Evolutionary conservation across 1,140 invertebrate genomes (phyloP), one percentile per base, ranked within the genome.

Genomic region (Drosophila kikkawai): DNA sequence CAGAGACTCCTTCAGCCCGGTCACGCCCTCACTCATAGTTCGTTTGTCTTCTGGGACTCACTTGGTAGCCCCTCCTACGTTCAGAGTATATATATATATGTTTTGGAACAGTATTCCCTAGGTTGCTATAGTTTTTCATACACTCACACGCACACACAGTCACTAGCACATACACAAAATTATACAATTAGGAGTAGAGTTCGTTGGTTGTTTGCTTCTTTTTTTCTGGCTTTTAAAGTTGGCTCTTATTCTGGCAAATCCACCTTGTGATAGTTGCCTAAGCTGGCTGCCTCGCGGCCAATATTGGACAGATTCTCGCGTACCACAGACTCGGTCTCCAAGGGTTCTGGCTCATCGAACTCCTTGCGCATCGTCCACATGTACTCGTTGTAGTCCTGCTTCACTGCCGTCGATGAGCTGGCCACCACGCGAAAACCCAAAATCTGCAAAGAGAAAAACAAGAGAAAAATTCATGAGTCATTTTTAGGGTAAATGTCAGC

Each of bases 281-380:
- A 90, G 67, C 91, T 91, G 47, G 87, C 92, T 60, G 90, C 91
- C 87, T 95, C 94, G 66, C 94, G 94, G 56, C 94, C 94, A 68
- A 95, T 94, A 79, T 95, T 95, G 48, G 94, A 94, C 41, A 94
- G 93, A 80, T 95, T 95, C 65, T 95, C 94, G 79, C 94, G 93
- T 57, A 95, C 94, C 55, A 95, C 94, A 76, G 94, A 93, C 71
- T 94, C 94, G 17, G 95, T 93, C 64, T 95, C 94, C 41, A 94
- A 93, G 29, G 95, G 95, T 92, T 97, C 97, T 47, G 96, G 96
- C 88, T 97, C 97, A 57, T 95, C 94, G 93, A 97, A 97, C 79
- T 97, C 96, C 93, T 96, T 97, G 94, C 96, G 96, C 96, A 97
- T 97, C 93, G 97, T 97, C 97, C 97, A 97, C 96, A 97, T 97